Evolutionary conservation across 2,113 vertebrate species (phyloP), one percentile per base, ranked within the genome.

Genomic region (Apteryx owenii): DNA sequence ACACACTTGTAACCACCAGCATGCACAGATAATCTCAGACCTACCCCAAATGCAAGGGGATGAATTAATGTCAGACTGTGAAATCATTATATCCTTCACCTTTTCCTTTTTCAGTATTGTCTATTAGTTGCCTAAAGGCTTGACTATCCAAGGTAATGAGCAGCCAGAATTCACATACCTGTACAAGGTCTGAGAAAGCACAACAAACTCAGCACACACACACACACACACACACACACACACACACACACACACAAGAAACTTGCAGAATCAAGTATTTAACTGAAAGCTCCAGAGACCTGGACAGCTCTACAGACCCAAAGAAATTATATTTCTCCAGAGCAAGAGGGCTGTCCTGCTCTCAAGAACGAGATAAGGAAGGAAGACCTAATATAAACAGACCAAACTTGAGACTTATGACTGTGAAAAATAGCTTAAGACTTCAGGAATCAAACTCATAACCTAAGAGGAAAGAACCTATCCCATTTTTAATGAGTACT

Each of bases 91-190:
- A 92, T 86, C 83, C 73, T 73, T 90, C n/a, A 42, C 77, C 38
- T 64, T 86, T 53, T 90, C 62, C 44, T 71, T 72, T 68, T n/a
- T 88, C 80, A 65, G 70, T 42, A 13, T 78, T 92, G 64, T 85
- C 80, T 93, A 73, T 29, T n/a, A 25, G 18, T 22, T 80, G 86
- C 88, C 94, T 29, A 17, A 82, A 94, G 89, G 53, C 65, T 79
- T 89, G 56, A 82, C 81, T 90, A 78, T 28, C 86, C 90, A 93
- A 96, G 92, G 92, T 89, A 73, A 79, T 4, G 44, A 88, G 94
- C 81, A 93, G 73, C 44, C 70, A 89, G 51, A 36, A 66, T 69
- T 92, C 70, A 51, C 48, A 61, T 48, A 96, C 85, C 76, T 94
- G 64, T 33, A 77, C 36, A 88, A 85, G 40, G 36, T 40, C 48